phyloP scores from a whole-genome alignment of 2,113 vertebrate species.

The Melanerpes formicivorus region DNA sequence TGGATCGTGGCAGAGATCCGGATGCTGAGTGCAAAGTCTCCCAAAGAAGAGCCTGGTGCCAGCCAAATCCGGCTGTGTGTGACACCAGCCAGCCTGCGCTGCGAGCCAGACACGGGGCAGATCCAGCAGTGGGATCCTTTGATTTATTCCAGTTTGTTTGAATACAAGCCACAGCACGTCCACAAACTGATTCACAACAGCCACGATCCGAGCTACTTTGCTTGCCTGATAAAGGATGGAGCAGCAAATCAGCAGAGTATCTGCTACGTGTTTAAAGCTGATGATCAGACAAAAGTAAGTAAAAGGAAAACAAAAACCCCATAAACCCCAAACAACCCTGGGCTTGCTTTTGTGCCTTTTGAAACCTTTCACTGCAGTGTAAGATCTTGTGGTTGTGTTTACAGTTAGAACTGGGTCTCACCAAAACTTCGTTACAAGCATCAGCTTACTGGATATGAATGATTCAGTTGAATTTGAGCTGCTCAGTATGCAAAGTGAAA shows the following conservation, averaged over 20 bases:
- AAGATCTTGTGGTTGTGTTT: not conserved
- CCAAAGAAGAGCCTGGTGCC: constrained; percentile 3
- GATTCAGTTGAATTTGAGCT: not conserved
- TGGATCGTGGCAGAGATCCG: constrained; percentile 94
- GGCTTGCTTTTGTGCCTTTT: not conserved
- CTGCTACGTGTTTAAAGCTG: constrained; percentile 92
- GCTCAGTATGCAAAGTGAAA: not conserved
- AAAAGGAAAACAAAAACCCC: not conserved
- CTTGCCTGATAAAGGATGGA: constrained; percentile 84
- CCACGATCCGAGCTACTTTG: constrained; percentile 90
- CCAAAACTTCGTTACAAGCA: not conserved
- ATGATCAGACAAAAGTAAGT: constrained; percentile 91
- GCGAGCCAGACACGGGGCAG: constrained; percentile 77
- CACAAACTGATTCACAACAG: constrained; percentile 95
- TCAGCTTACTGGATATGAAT: not conserved
- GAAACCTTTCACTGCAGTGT: not conserved
- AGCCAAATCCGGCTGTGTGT: constrained; percentile 79
- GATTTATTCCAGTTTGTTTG: constrained; percentile 84
- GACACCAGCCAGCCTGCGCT: constrained; percentile 79
- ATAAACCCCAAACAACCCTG: not conserved
- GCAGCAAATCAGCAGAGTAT: constrained; percentile 67
- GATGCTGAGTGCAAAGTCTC: constrained; percentile 59
- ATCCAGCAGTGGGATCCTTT: constrained; percentile 86
- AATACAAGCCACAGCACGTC: constrained; percentile 86
- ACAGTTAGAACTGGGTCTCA: not conserved